Evolutionary conservation across 2,888 invertebrate genomes (phyloP).

Genomic region (Auanema sp.): DNA sequence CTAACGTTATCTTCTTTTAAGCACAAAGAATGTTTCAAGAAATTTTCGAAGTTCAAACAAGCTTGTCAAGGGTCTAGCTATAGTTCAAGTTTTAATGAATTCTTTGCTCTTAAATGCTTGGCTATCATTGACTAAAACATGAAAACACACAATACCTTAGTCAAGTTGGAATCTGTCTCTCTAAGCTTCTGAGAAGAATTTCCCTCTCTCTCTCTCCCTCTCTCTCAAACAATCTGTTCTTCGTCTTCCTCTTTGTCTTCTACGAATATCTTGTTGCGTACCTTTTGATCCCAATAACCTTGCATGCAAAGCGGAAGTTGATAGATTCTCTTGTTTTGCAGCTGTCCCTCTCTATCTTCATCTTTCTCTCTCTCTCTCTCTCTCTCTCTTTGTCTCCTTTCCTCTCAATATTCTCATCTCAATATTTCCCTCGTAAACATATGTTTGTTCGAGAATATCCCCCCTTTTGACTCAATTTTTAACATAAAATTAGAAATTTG

Average conservation of each 20-base stretch:
- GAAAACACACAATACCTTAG: too few species aligned
- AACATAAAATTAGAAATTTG: conserved; percentile 8
- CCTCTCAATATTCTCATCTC: background rate
- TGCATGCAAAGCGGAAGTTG: background rate
- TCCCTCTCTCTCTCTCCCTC: background rate
- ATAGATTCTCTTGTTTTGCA: background rate
- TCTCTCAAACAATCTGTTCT: background rate
- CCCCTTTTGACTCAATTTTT: background rate
- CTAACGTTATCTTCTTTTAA: too few species aligned
- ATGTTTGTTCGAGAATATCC: conserved; percentile 3
- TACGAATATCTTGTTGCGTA: background rate
- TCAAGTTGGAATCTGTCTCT: background rate
- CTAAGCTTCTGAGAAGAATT: too few species aligned
- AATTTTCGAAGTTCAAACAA: too few species aligned
- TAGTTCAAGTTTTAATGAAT: too few species aligned
- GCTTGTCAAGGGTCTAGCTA: too few species aligned
- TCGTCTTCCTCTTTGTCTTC: background rate
- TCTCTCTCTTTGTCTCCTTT: background rate
- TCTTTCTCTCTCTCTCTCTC: background rate
- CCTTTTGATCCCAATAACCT: background rate
- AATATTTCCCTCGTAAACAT: background rate
- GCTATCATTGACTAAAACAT: too few species aligned
- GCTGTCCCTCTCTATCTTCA: background rate
- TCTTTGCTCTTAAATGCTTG: too few species aligned
- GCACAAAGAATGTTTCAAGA: too few species aligned